Percentiles rank a stretch among this genome's conserved stretches.
phyloP scores from a whole-genome alignment of 2,888 invertebrate genomes.

The Caenorhabditis sp. region DNA sequence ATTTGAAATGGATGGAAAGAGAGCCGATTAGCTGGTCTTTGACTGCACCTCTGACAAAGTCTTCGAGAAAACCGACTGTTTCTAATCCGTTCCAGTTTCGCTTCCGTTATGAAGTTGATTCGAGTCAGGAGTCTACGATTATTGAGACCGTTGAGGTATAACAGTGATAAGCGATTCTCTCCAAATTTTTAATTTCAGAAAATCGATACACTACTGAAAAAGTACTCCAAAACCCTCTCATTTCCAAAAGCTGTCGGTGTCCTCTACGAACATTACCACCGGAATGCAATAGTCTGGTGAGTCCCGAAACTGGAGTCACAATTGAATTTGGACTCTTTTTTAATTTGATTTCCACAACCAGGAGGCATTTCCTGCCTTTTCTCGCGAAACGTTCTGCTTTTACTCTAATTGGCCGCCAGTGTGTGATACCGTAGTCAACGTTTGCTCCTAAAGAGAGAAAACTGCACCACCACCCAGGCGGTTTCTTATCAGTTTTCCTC shows the following conservation, averaged over 20 bases:
- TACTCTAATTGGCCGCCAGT: slow-evolving; percentile 26
- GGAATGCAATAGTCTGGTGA: slow-evolving; percentile 43
- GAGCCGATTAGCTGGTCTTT: slow-evolving; percentile 48
- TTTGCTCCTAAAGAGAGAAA: background rate
- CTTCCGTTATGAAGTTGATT: slow-evolving; percentile 18
- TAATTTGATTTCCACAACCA: slow-evolving; percentile 18
- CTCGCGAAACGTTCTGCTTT: slow-evolving; percentile 36
- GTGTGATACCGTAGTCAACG: background rate
- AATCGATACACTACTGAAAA: slow-evolving; percentile 10
- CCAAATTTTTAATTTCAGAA: background rate
- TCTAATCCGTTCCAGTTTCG: slow-evolving; percentile 23
- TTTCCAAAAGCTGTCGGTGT: slow-evolving; percentile 16
- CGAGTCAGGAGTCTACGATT: background rate
- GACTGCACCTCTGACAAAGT: background rate
- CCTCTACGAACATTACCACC: slow-evolving; percentile 56
- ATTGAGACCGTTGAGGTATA: slow-evolving; percentile 14
- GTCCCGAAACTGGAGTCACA: slow-evolving; percentile 13
- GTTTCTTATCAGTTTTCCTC: background rate
- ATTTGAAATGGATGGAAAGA: background rate
- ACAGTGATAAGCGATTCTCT: background rate
- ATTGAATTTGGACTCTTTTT: slow-evolving; percentile 30
- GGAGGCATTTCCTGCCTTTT: slow-evolving; percentile 9
- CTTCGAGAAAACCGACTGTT: background rate
- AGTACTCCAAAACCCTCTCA: slow-evolving; percentile 18
- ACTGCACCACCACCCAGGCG: background rate